Evolutionary conservation across 2,797 vertebrate genomes (phyloP).

Genomic region (Amblyraja radiata): DNA sequence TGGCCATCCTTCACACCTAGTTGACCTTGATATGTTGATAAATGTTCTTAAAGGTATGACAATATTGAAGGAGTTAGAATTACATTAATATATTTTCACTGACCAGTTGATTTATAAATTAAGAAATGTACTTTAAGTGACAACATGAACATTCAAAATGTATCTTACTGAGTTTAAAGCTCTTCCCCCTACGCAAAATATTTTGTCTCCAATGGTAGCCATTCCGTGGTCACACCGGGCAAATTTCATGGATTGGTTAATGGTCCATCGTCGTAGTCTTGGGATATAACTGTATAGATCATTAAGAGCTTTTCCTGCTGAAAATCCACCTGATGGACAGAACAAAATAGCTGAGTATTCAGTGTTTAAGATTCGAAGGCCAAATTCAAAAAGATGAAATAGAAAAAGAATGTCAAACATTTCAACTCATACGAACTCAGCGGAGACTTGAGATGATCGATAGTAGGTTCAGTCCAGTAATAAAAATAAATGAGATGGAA

Average conservation of each 20-base stretch:
- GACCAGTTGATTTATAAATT: background rate
- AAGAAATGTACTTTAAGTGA: background rate
- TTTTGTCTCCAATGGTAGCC: conserved; percentile 46
- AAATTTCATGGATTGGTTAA: conserved; percentile 48
- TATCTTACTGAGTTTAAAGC: conserved; percentile 47
- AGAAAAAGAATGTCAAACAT: too few species aligned
- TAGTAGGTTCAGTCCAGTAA: too few species aligned
- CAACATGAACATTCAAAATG: background rate
- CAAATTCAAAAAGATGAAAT: too few species aligned
- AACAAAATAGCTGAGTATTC: background rate
- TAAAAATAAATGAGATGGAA: too few species aligned
- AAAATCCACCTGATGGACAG: conserved; percentile 46
- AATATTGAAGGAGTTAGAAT: background rate
- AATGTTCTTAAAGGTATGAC: background rate
- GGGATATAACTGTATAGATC: conserved; percentile 51
- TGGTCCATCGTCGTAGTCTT: conserved; percentile 47
- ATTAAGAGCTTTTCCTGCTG: conserved; percentile 44
- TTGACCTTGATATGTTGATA: background rate
- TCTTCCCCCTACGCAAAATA: conserved; percentile 53
- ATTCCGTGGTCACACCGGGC: conserved; percentile 51
- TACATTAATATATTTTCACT: background rate
- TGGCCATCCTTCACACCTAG: background rate
- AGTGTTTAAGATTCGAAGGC: background rate
- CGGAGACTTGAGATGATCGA: too few species aligned
- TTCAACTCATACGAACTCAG: too few species aligned